Conservation (phyloP, 92 coral and sea anemone species). For the Bergia puertoricense region DNA sequence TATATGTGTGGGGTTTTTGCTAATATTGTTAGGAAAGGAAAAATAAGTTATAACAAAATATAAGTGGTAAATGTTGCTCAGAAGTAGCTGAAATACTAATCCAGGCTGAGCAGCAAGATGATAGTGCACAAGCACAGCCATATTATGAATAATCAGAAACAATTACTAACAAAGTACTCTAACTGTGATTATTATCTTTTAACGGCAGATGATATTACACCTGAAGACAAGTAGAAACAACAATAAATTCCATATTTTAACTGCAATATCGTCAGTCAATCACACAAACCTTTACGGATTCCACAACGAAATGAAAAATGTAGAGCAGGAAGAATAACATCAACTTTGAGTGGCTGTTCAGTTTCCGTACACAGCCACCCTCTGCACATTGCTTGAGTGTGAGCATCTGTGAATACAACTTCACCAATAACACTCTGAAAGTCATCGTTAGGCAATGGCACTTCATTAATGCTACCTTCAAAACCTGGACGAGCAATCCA, state of each 20-base stretch:
- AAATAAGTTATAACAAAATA: no score
- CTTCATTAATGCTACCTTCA: slow-evolving; percentile 1
- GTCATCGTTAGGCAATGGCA: slow-evolving; percentile 21
- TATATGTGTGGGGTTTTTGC: no score
- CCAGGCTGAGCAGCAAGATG: no score
- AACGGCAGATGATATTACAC: no score
- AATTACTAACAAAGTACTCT: no score
- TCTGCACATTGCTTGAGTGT: slow-evolving; percentile 7
- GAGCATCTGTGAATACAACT: neutral
- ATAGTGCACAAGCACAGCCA: no score
- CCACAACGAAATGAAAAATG: slow-evolving; percentile 12
- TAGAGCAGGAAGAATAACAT: slow-evolving; percentile 10
- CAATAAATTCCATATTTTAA: neutral
- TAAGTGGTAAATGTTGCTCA: no score
- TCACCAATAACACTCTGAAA: slow-evolving; percentile 28
- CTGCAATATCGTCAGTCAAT: neutral
- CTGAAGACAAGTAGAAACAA: neutral
- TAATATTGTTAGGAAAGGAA: no score
- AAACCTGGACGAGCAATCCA: slow-evolving; percentile 19
- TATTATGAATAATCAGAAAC: no score
- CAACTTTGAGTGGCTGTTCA: slow-evolving; percentile 16
- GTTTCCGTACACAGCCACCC: slow-evolving; percentile 36
- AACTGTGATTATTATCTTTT: no score
- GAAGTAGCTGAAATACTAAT: no score
- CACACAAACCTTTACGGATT: slow-evolving; percentile 39